These are phyloP conservation scores for Craniophora ligustri DNA, from an alignment of 2,888 invertebrate species.

Conservation along the genomic window DNA sequence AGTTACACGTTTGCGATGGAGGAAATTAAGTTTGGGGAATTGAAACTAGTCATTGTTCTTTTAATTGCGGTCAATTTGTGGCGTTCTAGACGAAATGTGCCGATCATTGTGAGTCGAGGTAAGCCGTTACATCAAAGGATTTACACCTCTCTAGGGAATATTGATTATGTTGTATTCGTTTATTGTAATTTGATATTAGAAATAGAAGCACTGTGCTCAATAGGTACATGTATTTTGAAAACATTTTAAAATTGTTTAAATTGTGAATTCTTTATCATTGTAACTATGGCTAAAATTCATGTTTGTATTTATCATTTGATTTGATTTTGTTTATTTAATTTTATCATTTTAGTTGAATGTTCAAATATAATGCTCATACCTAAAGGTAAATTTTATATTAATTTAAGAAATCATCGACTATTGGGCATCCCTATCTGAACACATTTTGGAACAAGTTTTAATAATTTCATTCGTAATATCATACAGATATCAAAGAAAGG, in stretches of 20 bases:
- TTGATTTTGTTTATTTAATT: too few species aligned
- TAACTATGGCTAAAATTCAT: not conserved
- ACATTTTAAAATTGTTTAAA: too few species aligned
- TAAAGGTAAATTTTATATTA: not conserved
- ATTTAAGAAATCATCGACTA: slow-evolving; percentile 44
- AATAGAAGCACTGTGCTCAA: not conserved
- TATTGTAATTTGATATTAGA: slow-evolving; percentile 20
- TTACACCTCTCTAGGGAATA: slow-evolving; percentile 46
- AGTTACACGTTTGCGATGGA: slow-evolving; percentile 79
- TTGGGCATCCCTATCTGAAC: slow-evolving; percentile 63
- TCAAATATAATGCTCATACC: too few species aligned
- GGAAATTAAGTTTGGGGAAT: slow-evolving; percentile 88
- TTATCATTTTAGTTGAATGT: too few species aligned
- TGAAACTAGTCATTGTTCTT: slow-evolving; percentile 88
- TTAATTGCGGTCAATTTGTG: slow-evolving; percentile 87
- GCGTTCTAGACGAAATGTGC: slow-evolving; percentile 86
- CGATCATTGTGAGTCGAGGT: slow-evolving; percentile 77
- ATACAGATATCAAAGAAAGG: slow-evolving; percentile 87
- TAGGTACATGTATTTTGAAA: too few species aligned
- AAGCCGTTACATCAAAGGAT: slow-evolving; percentile 56
- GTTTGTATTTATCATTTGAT: not conserved
- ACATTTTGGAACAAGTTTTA: slow-evolving; percentile 71
- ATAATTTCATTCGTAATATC: slow-evolving; percentile 84
- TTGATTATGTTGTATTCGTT: slow-evolving; percentile 54
- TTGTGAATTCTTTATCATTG: too few species aligned